Evolutionary conservation across 2,113 vertebrate genomes (phyloP).

Genomic region (Poecilia latipinna): DNA sequence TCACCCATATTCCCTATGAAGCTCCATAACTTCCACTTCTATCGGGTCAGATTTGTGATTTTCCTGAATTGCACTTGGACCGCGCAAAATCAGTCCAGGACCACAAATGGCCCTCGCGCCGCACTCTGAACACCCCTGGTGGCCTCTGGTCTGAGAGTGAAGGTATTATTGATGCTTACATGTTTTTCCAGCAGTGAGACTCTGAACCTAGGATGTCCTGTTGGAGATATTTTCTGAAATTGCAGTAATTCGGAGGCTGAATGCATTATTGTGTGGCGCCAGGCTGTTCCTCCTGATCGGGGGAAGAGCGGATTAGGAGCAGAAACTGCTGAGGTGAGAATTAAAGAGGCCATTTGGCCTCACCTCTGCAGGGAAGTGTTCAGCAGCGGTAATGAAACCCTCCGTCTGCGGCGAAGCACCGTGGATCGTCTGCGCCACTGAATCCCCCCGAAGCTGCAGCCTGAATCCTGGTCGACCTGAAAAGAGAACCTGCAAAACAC

Average conservation of each 20-base stretch:
- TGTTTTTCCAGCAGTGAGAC: too few relatives aligned
- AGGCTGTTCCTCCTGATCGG: neutral
- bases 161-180: too few relatives aligned
- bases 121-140: too few relatives aligned
- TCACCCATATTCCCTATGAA: too few relatives aligned
- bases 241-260: neutral
- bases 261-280: neutral
- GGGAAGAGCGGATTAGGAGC: neutral
- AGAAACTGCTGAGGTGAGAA: neutral
- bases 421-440: neutral
- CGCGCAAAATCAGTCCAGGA: too few relatives aligned
- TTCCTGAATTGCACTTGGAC: too few relatives aligned
- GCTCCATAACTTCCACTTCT: too few relatives aligned
- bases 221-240: neutral
- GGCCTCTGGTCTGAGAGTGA: too few relatives aligned
- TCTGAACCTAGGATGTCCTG: neutral
- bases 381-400: neutral
- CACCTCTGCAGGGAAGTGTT: neutral
- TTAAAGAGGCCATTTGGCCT: neutral
- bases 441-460: constrained; percentile 25
- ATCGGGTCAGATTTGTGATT: too few relatives aligned
- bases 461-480: constrained; percentile 33
- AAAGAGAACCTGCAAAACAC: constrained; percentile 4
- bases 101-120: too few relatives aligned
- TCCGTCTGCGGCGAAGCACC: neutral